Base-by-base conservation (phyloP, 2,113 vertebrate genomes). In the Gopherus flavomarginatus region DNA sequence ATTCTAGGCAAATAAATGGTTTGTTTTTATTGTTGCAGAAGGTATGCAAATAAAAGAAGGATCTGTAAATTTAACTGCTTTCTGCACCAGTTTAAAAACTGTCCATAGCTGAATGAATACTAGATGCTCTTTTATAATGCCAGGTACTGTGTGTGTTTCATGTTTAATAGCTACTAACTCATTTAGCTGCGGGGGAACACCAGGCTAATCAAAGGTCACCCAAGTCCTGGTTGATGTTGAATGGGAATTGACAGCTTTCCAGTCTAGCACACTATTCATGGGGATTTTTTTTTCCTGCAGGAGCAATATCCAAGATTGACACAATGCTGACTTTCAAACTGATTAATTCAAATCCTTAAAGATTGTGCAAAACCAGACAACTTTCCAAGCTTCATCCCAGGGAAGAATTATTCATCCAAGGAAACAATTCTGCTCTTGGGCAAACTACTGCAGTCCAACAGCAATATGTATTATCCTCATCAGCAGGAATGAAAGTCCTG, bases 121-220 rank as follows among this genome's bases (percentile, higher is more conserved):
- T 96, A 96, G 94, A 86, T 85, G 86, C 59, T 89, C 80, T 94
- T 95, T 97, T 83, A 75, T 65, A 95, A 94, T 92, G 92, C 56
- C 72, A 91, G 82, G 59, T 93, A 94, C 42, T 16, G 31, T 93
- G 90, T 89, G 87, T 82, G 54, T 89, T 96, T 94, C 93, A 94
- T 86, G 92, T 95, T 91, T 96, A 95, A 96, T 97, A 97, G 69
- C 69, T 94, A 93, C 94, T 96, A 97, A 97, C 72, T 94, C 91
- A 92, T 97, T 97, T 96, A 94, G 92, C 97, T 97, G 93, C 81
- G 96, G 90, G 95, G 85, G 89, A 97, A 86, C 94, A 81, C 57
- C 80, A 92, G 89, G 90, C 47, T 98, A 97, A 97, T 97, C 96
- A 98, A 96, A 97, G 96, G 96, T 97, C 94, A 8, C 80, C 26